A percentile compares a stretch with the other conserved stretches of the same genome.
phyloP scores from a whole-genome alignment of 2,113 vertebrate species.

The Ophiodon elongatus region DNA sequence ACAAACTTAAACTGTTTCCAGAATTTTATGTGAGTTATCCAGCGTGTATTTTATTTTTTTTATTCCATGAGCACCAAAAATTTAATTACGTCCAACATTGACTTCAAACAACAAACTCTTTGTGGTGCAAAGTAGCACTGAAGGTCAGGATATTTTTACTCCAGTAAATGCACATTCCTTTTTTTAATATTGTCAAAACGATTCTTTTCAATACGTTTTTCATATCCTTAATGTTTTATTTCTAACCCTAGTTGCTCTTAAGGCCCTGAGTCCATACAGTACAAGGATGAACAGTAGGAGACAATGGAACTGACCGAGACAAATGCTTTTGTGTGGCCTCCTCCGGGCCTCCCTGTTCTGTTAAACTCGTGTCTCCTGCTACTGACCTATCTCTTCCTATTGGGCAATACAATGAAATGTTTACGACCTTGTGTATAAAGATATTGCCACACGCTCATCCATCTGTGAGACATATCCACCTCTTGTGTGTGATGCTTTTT shows the following conservation, averaged over 20 bases:
- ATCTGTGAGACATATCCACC: conserved; percentile 21
- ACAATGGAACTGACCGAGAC: background rate
- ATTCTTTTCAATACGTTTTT: background rate
- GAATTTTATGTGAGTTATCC: no score
- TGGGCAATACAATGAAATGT: conserved; percentile 12
- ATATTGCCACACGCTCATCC: conserved; percentile 9
- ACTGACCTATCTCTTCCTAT: conserved; percentile 9
- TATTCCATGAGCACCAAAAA: background rate
- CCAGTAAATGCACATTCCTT: no score
- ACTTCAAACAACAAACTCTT: no score
- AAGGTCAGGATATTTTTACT: no score
- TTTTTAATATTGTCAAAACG: background rate
- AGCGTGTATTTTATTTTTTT: background rate
- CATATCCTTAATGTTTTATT: background rate
- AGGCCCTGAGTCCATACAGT: background rate
- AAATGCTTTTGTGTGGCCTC: background rate
- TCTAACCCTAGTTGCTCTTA: background rate
- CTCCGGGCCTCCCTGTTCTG: background rate
- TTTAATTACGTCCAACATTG: no score
- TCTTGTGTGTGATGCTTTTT: background rate
- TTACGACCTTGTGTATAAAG: conserved; percentile 19
- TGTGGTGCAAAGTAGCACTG: background rate
- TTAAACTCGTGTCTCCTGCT: conserved; percentile 11
- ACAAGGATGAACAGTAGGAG: accelerated
- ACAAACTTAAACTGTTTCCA: background rate